These are phyloP conservation scores for Shinisaurus crocodilurus DNA, from an alignment of 2,113 vertebrate genomes.

Conservation along the genomic window DNA sequence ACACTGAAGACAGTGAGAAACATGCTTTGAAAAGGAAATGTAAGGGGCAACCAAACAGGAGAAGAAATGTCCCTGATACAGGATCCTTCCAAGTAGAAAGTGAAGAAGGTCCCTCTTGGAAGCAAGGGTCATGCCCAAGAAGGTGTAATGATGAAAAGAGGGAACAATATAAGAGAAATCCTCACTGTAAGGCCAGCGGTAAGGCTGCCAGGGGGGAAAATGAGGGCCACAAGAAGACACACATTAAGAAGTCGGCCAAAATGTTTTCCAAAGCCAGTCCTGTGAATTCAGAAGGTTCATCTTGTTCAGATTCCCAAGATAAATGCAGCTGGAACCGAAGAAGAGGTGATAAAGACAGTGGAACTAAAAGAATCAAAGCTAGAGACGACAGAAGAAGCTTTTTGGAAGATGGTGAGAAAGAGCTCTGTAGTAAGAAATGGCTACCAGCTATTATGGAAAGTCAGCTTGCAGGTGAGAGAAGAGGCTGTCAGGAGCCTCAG, in stretches of 20 bases:
- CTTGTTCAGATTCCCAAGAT: conserved; percentile 44
- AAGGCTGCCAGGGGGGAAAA: conserved; percentile 2
- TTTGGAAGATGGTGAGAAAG: conserved; percentile 29
- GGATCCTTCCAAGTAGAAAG: neutral
- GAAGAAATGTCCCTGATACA: neutral
- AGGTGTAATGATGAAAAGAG: neutral
- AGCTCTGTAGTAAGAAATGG: neutral
- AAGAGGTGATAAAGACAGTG: neutral
- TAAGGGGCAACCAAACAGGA: neutral
- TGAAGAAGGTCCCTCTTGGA: conserved; percentile 8
- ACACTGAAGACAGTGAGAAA: neutral
- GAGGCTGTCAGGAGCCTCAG: neutral
- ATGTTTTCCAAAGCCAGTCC: conserved; percentile 22
- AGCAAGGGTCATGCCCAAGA: neutral
- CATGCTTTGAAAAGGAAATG: neutral
- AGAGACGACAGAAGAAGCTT: conserved; percentile 16
- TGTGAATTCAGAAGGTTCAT: conserved; percentile 31
- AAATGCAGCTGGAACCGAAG: conserved; percentile 28
- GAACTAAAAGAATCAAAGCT: neutral
- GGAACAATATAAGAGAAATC: neutral
- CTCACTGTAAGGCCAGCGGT: neutral
- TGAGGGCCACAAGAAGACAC: neutral
- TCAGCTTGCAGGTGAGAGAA: neutral
- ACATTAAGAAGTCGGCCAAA: neutral
- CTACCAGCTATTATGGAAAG: neutral